A percentile compares a stretch with the other conserved stretches of the same genome.
Conservation (phyloP, 2,888 invertebrate genomes). For the Oeneis ivallda region DNA sequence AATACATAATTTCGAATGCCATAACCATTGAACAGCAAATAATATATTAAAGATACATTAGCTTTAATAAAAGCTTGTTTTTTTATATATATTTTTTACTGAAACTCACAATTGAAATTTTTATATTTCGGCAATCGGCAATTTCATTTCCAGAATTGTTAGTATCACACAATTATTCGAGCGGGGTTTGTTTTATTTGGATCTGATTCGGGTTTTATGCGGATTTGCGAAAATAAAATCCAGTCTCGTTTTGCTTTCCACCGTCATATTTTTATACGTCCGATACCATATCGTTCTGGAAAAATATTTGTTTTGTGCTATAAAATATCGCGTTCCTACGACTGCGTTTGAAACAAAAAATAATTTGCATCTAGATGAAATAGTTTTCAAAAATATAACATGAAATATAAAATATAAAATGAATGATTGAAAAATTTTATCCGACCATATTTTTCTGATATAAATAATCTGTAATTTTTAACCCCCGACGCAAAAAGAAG, state of each 20-base stretch:
- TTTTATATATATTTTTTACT: too few species aligned
- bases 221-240: slow-evolving; percentile 28
- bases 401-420: slow-evolving; percentile 15
- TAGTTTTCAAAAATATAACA: slow-evolving; percentile 11
- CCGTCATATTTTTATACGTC: slow-evolving; percentile 32
- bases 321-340: slow-evolving; percentile 13
- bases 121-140: slow-evolving; percentile 18
- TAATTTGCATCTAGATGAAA: slow-evolving; percentile 9
- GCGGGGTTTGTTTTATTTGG: slow-evolving; percentile 22
- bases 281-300: slow-evolving; percentile 23
- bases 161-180: slow-evolving; percentile 28
- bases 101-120: neutral
- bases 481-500: too few species aligned
- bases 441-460: neutral
- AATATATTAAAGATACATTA: too few species aligned
- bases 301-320: slow-evolving; percentile 29
- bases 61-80: neutral
- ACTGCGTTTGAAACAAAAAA: slow-evolving; percentile 4
- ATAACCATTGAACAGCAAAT: too few species aligned
- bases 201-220: slow-evolving; percentile 27
- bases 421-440: slow-evolving; percentile 5
- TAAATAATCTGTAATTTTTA: neutral
- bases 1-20: too few species aligned
- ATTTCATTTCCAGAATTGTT: slow-evolving; percentile 29
- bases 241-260: slow-evolving; percentile 27